Evolutionary conservation across 2,797 vertebrate genomes (phyloP).

Genomic region (Clamator glandarius): DNA sequence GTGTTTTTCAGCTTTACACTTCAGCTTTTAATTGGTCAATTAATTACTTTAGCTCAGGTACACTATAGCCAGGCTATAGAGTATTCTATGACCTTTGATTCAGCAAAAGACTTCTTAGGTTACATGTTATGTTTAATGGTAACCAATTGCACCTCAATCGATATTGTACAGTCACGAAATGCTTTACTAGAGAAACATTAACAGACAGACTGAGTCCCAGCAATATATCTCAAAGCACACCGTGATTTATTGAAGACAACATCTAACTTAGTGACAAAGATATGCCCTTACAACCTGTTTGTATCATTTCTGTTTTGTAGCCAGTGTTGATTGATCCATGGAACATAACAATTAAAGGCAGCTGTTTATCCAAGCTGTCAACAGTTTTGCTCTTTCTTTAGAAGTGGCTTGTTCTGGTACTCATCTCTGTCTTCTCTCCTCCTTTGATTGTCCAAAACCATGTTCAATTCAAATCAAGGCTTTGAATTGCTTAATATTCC

Average conservation of each 20-base stretch:
- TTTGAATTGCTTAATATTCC: background rate
- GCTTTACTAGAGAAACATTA: background rate
- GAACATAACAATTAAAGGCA: background rate
- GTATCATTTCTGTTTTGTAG: background rate
- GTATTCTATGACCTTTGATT: background rate
- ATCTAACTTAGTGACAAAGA: background rate
- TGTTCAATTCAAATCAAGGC: background rate
- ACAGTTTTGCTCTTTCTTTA: background rate
- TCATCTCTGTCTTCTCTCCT: background rate
- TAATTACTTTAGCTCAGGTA: background rate
- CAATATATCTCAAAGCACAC: background rate
- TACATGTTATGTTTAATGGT: background rate
- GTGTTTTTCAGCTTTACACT: background rate
- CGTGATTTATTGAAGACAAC: constrained; percentile 17
- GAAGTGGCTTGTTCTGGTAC: background rate
- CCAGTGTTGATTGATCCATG: background rate
- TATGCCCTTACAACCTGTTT: background rate
- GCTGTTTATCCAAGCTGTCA: background rate
- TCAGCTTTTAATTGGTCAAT: background rate
- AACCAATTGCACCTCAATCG: background rate
- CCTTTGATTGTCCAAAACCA: background rate
- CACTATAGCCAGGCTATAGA: background rate
- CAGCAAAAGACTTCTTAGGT: background rate
- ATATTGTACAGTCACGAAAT: background rate
- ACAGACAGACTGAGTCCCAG: background rate